A percentile compares a stretch with the other conserved stretches of the same genome.
These are phyloP conservation scores for Amphibalanus amphitrite DNA, from an alignment of 1,140 invertebrate genomes.

Conservation along the genomic window DNA sequence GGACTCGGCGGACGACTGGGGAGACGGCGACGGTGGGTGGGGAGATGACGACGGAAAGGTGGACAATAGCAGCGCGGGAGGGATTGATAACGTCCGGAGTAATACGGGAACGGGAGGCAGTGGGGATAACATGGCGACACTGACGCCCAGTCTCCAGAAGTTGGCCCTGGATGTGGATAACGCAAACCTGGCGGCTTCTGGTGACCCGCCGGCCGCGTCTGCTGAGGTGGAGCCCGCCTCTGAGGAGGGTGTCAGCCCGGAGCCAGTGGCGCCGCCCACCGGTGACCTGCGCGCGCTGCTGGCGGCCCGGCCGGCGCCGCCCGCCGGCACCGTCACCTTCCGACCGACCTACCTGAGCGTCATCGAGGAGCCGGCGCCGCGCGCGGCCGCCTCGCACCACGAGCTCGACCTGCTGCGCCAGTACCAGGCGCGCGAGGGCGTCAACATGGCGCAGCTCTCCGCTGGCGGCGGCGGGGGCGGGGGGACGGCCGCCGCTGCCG, in stretches of 20 bases:
- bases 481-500: constrained; percentile 18
- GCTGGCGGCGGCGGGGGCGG: constrained; percentile 15
- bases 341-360: constrained; percentile 14
- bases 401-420: constrained; percentile 14
- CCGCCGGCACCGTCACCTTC: not conserved
- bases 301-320: not conserved
- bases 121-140: constrained; percentile 6
- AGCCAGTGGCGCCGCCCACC: not conserved
- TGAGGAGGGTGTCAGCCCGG: constrained; percentile 17
- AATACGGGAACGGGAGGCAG: constrained; percentile 28
- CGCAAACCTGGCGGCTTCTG: constrained; percentile 46
- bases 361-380: constrained; percentile 15
- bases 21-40: constrained; percentile 52
- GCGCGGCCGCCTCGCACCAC: constrained; percentile 8
- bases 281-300: constrained; percentile 2
- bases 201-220: constrained; percentile 46
- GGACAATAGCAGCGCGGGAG: constrained; percentile 27
- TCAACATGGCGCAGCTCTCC: not conserved
- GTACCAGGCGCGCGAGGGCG: constrained; percentile 9
- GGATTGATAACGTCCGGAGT: constrained; percentile 9
- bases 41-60: constrained; percentile 36
- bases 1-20: constrained; percentile 33
- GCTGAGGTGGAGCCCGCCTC: constrained; percentile 32
- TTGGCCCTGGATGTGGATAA: constrained; percentile 18
- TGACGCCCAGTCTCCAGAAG: constrained; percentile 24